These are phyloP conservation scores for Eumeta japonica DNA, from an alignment of 1,140 invertebrate genomes.

Conservation along the genomic window DNA sequence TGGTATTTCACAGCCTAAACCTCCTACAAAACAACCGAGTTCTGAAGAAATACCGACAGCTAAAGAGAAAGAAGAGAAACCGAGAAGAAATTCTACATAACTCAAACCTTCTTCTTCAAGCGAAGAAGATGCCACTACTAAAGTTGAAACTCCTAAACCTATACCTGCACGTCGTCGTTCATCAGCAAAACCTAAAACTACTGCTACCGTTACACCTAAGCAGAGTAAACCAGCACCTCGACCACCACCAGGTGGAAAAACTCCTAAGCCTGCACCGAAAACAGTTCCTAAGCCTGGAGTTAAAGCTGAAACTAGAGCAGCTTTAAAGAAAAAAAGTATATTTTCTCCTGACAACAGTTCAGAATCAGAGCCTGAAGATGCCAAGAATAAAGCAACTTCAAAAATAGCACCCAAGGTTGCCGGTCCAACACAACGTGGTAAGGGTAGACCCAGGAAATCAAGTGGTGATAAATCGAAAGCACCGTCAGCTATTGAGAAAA, in stretches of 20 bases:
- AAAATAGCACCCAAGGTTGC: conserved; percentile 34
- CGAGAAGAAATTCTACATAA: conserved; percentile 28
- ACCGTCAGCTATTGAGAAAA: conserved; percentile 27
- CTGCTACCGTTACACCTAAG: conserved; percentile 30
- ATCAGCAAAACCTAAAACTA: conserved; percentile 45
- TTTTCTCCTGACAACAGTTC: conserved; percentile 81
- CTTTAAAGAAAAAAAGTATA: conserved; percentile 74
- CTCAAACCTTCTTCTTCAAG: conserved; percentile 44
- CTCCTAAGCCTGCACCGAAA: conserved; percentile 37
- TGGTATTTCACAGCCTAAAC: conserved; percentile 10
- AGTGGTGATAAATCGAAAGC: conserved; percentile 3
- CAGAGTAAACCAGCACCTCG: conserved; percentile 27
- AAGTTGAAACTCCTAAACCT: conserved; percentile 31
- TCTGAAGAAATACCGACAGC: conserved; percentile 45
- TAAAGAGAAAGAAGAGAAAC: conserved; percentile 56
- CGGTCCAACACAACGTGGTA: conserved; percentile 21
- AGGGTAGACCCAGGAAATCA: conserved; percentile 42
- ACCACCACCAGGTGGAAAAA: conserved; percentile 28
- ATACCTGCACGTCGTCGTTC: conserved; percentile 33
- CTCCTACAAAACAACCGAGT: conserved; percentile 39
- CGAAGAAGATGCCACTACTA: conserved; percentile 40
- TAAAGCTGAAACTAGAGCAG: conserved; percentile 35
- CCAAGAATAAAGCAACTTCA: conserved; percentile 21
- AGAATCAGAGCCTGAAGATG: conserved; percentile 64
- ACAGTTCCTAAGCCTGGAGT: conserved; percentile 30